Percentiles rank a stretch among this genome's conserved stretches.
Evolutionary conservation across 2,888 invertebrate genomes (phyloP).

Genomic region (Drosophila leonis): DNA sequence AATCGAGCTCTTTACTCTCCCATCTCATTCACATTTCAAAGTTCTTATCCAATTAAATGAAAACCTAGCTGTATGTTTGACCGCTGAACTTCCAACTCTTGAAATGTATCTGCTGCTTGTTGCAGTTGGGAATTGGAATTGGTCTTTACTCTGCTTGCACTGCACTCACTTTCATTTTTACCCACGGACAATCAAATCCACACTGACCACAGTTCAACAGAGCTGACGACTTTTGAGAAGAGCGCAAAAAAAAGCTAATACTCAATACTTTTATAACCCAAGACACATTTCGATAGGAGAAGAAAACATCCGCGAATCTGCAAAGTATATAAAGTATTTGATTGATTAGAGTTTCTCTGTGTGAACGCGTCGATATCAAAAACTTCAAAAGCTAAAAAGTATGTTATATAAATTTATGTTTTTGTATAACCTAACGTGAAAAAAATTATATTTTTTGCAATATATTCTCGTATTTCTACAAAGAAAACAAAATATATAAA

Average conservation of each 20-base stretch:
- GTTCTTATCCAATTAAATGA: slow-evolving; percentile 12
- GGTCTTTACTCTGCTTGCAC: not conserved
- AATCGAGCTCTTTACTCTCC: not conserved
- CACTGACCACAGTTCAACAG: not conserved
- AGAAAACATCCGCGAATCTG: not conserved
- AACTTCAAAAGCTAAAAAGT: too few relatives aligned
- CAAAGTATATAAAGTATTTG: too few relatives aligned
- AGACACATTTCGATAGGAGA: not conserved
- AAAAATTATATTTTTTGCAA: too few relatives aligned
- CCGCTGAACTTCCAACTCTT: slow-evolving; percentile 6
- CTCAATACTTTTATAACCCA: not conserved
- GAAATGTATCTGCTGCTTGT: slow-evolving; percentile 12
- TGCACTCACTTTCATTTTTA: not conserved
- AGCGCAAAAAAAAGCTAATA: not conserved
- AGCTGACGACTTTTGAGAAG: not conserved
- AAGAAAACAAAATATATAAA: too few relatives aligned
- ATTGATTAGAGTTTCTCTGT: too few relatives aligned
- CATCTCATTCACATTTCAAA: slow-evolving; percentile 1
- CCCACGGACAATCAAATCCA: not conserved
- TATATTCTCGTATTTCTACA: too few relatives aligned
- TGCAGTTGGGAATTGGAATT: not conserved
- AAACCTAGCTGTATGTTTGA: slow-evolving; percentile 6
- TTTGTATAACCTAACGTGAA: too few relatives aligned
- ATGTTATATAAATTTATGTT: too few relatives aligned
- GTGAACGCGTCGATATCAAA: too few relatives aligned